Evolutionary conservation across 2,113 vertebrate genomes (phyloP), one percentile per base, ranked within the genome.

Genomic region (Neodontobutis hainanensis): DNA sequence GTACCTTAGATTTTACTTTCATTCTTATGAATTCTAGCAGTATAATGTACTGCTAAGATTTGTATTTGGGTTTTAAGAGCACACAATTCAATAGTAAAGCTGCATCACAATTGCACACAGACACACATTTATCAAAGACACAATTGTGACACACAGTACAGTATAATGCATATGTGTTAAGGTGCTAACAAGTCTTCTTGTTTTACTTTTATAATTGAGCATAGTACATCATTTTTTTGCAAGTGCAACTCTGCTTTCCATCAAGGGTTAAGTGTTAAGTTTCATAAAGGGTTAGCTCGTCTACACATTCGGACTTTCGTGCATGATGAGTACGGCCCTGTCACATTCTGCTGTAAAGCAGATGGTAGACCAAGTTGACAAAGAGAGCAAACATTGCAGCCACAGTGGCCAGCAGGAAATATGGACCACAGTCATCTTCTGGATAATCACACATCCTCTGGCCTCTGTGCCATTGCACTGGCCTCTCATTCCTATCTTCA

Each of bases 401-500:
- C 44, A 96, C 68, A 5, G 95, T 96, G 81, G 94, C 96, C 78
- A 98, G 87, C 75, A 98, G 92, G 90, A 99, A 95, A 76, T 96
- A 99, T 87, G 91, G 92, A 74, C 95, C 75, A 8, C 93, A 94
- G 90, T 95, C 94, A 72, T 97, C 94, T 0, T 97, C 95, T 5
- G 93, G 84, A 87, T 92, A 94, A 71, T 93, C 91, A 3, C 90
- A 87, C 84, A 91, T 88, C 62, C 10, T 77, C 85, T 79, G 78
- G 79, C 82, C 52, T 75, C 67, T 80, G 71, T 75, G 78, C 47
- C 57, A 62, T 4, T 32, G 76, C 48, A 51, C 62, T 8, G n/a
- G 14, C 47, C 71, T 84, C 65, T 68, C 85, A 43, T 70, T 77
- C 53, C 65, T 65, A 19, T 51, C 83, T 19, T 87, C 92, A 4